Percentiles rank a stretch among this genome's conserved stretches.
Conservation (phyloP, 2,888 invertebrate species). For the Criorhina ranunculi region DNA sequence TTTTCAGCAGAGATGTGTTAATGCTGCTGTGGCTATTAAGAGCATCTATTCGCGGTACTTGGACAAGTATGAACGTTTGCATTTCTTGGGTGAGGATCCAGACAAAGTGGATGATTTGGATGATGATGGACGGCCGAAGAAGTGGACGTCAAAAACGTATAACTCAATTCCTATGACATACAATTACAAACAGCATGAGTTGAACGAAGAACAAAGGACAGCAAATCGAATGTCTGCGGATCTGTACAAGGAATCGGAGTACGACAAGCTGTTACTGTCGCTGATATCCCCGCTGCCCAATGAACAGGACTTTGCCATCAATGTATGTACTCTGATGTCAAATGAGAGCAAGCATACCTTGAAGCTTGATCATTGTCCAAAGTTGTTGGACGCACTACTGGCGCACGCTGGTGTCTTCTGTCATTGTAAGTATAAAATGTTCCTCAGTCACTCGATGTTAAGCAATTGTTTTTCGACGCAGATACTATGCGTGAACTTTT, state of each 20-base stretch:
- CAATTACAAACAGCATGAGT: constrained; percentile 91
- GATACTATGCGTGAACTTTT: constrained; percentile 88
- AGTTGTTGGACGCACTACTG: constrained; percentile 93
- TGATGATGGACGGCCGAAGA: constrained; percentile 91
- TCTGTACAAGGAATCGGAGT: constrained; percentile 89
- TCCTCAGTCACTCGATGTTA: not conserved
- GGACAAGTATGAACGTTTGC: constrained; percentile 95
- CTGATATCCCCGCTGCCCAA: constrained; percentile 98
- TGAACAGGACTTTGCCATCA: constrained; percentile 99
- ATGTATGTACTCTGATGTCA: constrained; percentile 97
- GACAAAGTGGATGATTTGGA: constrained; percentile 91
- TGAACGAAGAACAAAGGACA: constrained; percentile 87
- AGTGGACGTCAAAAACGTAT: constrained; percentile 88
- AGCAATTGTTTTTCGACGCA: constrained; percentile 79
- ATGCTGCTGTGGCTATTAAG: constrained; percentile 94
- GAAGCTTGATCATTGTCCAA: constrained; percentile 93
- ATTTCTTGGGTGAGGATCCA: constrained; percentile 94
- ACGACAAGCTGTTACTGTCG: constrained; percentile 94
- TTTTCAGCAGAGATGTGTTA: constrained; percentile 93
- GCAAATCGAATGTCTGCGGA: constrained; percentile 89
- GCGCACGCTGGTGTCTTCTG: constrained; percentile 98
- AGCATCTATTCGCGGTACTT: constrained; percentile 92
- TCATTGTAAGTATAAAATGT: constrained; percentile 87
- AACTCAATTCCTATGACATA: constrained; percentile 90
- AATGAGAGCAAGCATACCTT: constrained; percentile 96